Percentiles rank a stretch among this genome's conserved stretches.
phyloP scores from a whole-genome alignment of 2,888 invertebrate genomes.

The Iphiclides podalirius region DNA sequence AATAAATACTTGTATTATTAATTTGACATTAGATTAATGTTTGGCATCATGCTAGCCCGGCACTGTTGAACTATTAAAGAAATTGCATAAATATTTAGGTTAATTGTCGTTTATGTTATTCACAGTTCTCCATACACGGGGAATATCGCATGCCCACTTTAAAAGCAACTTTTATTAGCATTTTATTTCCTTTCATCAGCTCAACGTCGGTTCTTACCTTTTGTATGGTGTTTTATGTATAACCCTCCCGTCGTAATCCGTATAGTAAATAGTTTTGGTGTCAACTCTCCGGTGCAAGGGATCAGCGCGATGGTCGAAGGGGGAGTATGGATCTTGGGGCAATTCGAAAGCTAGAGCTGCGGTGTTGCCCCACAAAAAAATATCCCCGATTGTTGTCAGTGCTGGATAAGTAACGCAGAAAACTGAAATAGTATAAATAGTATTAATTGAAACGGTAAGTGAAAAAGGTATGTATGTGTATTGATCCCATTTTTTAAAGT shows the following conservation, averaged over 20 bases:
- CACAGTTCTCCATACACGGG: no score
- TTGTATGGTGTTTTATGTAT: constrained; percentile 56
- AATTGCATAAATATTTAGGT: no score
- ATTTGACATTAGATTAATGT: no score
- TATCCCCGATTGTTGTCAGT: constrained; percentile 72
- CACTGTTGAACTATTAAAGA: no score
- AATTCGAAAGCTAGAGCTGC: constrained; percentile 89
- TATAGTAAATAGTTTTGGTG: constrained; percentile 57
- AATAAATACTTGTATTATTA: no score
- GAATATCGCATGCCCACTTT: no score
- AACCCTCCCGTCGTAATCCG: constrained; percentile 57
- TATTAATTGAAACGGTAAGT: constrained; percentile 4
- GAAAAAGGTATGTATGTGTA: background rate
- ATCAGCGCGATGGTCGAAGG: constrained; percentile 65
- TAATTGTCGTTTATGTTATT: no score
- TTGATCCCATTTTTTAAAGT: no score
- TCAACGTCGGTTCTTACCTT: no score
- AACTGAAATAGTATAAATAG: constrained; percentile 56
- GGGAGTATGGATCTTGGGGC: constrained; percentile 82
- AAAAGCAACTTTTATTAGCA: no score
- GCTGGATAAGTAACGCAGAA: constrained; percentile 82
- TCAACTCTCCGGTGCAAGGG: constrained; percentile 67
- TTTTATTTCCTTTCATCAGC: no score
- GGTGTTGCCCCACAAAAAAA: constrained; percentile 85
- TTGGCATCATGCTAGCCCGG: no score